Evolutionary conservation across 2,113 vertebrate genomes (phyloP).

Genomic region (Microtus montanus): DNA sequence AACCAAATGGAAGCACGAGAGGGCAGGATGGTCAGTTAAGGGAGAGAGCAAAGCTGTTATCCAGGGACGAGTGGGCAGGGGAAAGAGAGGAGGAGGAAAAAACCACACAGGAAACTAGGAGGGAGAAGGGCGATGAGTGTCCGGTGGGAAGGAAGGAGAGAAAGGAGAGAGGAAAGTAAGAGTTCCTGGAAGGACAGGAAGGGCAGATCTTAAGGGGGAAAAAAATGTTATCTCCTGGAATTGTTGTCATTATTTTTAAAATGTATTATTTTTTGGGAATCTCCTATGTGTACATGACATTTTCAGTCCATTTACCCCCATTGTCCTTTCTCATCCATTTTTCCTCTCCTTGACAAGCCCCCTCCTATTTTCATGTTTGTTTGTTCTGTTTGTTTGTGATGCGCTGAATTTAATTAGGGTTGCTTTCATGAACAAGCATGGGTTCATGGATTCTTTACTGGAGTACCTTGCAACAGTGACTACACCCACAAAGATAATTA

Average conservation of each 20-base stretch:
- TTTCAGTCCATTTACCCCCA: not conserved
- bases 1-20: conserved; percentile 57
- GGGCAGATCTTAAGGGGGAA: not conserved
- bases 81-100: not conserved
- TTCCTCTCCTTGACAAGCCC: not conserved
- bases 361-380: not conserved
- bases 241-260: not conserved
- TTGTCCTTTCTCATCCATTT: not conserved
- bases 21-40: conserved; percentile 16
- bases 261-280: not conserved
- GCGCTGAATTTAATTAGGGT: not conserved
- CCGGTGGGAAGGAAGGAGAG: not conserved
- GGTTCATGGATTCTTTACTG: not conserved
- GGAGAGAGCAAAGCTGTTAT: not conserved
- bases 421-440: not conserved
- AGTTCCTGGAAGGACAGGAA: not conserved
- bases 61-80: not conserved
- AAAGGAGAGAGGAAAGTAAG: too few species aligned
- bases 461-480: not conserved
- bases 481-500: not conserved
- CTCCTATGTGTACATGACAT: fast-evolving
- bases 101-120: not conserved
- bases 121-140: not conserved
- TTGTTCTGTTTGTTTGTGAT: not conserved
- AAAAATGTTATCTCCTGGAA: not conserved